These are phyloP conservation scores for Planiliza haematocheilus DNA, from an alignment of 2,113 vertebrate species.

Conservation along the genomic window DNA sequence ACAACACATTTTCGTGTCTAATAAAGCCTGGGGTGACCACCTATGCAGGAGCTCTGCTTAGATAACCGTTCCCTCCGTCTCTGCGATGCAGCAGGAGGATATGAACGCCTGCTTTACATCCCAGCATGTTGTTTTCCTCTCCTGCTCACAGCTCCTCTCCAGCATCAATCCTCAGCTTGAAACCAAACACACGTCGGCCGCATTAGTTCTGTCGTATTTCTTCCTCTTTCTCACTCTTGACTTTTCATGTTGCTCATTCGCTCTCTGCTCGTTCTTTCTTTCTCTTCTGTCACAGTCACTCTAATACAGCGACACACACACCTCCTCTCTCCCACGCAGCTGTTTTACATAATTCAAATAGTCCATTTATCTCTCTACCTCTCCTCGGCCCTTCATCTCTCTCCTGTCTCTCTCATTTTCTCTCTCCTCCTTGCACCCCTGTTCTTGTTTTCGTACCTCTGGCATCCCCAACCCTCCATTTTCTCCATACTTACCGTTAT, in stretches of 20 bases:
- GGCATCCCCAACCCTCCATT: slow-evolving; percentile 56
- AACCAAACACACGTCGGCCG: slow-evolving; percentile 24
- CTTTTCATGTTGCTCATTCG: slow-evolving; percentile 33
- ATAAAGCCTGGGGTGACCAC: slow-evolving; percentile 1
- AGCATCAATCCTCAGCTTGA: slow-evolving; percentile 26
- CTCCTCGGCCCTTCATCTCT: slow-evolving; percentile 54
- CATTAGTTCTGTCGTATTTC: slow-evolving; percentile 9
- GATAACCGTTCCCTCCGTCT: neutral
- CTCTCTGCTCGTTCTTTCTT: slow-evolving; percentile 35
- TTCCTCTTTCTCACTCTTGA: slow-evolving; percentile 19
- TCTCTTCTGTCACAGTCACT: slow-evolving; percentile 47
- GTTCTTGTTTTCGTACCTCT: slow-evolving; percentile 35
- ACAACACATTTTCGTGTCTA: neutral
- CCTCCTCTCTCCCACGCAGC: slow-evolving; percentile 78
- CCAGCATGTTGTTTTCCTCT: neutral
- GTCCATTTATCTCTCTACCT: slow-evolving; percentile 75
- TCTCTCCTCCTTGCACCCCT: slow-evolving; percentile 34
- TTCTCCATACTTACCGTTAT: slow-evolving; percentile 52
- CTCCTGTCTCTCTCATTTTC: slow-evolving; percentile 26
- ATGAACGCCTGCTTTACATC: slow-evolving; percentile 20
- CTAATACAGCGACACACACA: slow-evolving; percentile 43
- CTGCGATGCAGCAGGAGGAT: neutral
- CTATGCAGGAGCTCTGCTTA: neutral
- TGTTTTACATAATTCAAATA: slow-evolving; percentile 83
- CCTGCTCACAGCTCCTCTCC: slow-evolving; percentile 6